A percentile compares a stretch with the other conserved stretches of the same genome.
phyloP scores from a whole-genome alignment of 2,113 vertebrate species.

The Ictidomys tridecemlineatus region DNA sequence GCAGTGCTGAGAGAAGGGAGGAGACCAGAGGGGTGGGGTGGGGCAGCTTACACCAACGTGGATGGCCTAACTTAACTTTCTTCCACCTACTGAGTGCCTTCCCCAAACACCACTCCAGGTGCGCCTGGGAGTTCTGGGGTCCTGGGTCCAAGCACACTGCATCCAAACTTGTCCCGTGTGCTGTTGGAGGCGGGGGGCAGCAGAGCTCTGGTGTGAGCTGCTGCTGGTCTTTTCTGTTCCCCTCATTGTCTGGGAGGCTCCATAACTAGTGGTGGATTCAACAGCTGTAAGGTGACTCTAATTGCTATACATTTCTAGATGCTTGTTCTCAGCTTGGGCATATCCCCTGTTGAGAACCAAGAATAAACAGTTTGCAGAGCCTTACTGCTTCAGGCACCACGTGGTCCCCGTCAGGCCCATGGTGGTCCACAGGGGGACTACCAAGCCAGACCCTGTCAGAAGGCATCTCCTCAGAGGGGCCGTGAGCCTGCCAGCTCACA shows the following conservation, averaged over 20 bases:
- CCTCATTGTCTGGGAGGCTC: rapidly evolving
- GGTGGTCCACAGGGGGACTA: too few species aligned
- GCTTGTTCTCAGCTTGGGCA: background rate
- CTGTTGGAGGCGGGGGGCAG: rapidly evolving
- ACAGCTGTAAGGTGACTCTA: rapidly evolving
- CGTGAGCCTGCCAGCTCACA: too few species aligned
- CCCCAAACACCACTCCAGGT: too few species aligned
- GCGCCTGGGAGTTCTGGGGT: background rate
- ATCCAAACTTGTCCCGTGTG: background rate
- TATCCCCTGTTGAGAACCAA: background rate
- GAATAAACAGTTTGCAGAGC: too few species aligned
- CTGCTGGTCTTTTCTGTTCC: background rate
- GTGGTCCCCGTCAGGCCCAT: too few species aligned
- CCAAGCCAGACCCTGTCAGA: too few species aligned
- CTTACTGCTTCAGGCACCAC: too few species aligned
- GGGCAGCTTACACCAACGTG: too few species aligned
- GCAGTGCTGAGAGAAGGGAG: background rate
- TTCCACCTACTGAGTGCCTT: background rate
- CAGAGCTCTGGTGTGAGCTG: background rate
- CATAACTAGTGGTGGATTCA: rapidly evolving
- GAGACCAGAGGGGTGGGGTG: background rate
- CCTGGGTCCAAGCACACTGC: rapidly evolving
- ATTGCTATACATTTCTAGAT: rapidly evolving
- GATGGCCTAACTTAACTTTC: rapidly evolving
- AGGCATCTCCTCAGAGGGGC: too few species aligned